Base-by-base conservation (phyloP, 2,888 invertebrate species). In the Microchrysa polita region DNA sequence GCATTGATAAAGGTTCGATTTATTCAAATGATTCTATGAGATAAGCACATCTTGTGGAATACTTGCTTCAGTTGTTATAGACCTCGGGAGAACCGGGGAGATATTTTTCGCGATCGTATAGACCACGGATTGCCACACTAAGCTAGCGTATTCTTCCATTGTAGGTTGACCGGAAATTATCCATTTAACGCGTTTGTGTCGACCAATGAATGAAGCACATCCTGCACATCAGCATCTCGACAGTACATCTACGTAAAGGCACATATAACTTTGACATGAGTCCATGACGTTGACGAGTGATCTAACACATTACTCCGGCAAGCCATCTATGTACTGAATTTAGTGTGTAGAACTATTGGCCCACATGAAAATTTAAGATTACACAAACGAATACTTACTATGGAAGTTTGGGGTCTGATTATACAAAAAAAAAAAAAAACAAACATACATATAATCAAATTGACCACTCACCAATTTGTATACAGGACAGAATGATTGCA, bases 151-250 rank as follows among this genome's bases (percentile, higher is more conserved):
- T 69, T 72, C 60, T 60, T 60, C 72, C 72, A 73, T 59, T 73
- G 73, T 73, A 67, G 78, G 78, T 78, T 78, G 79, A 79, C 80
- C 85, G 86, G 86, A 86, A 83, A 86, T 67, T 55, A 22, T 86
- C 84, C 83, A 86, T 86, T 86, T 75, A 78, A 79, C 74, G 77
- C 78, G 80, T 81, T 82, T 82, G 77, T 81, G 78, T 79, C 80
- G 79, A 85, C 82, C 81, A 84, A 82, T 82, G n/a, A n/a, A 86
- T 86, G 85, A 34, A 84, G 82, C 81, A 84, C 86, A 86, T 86
- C 85, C 85, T 85, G 77, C 76, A 76, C 67, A 76, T 75, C 75
- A 65, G 44, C 65, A 65, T 65, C 48, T 48, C 7, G 65, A 44
- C 48, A 48, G 48, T 22, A 23, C 42, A 40, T n/a, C n/a, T n/a